phyloP scores from a whole-genome alignment of 2,797 vertebrate genomes.

The Erethizon dorsatum region DNA sequence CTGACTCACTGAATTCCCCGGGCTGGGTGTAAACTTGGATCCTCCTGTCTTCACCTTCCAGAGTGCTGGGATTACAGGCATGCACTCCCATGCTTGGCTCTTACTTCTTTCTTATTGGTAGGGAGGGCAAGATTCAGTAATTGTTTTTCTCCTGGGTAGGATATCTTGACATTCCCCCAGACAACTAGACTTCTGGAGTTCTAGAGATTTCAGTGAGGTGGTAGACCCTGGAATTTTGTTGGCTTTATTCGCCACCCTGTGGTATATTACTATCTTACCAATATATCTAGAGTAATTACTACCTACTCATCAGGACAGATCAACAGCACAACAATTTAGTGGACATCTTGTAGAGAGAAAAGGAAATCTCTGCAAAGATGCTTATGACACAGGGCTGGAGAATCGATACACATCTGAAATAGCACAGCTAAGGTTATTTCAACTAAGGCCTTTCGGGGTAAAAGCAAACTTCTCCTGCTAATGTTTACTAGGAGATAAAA shows the following conservation, averaged over 20 bases:
- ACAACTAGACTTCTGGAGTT: neutral
- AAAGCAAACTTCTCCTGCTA: neutral
- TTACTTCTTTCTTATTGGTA: neutral
- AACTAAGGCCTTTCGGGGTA: neutral
- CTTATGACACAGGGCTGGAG: neutral
- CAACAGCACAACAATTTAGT: neutral
- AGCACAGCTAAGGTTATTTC: neutral
- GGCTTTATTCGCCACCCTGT: neutral
- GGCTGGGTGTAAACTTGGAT: neutral
- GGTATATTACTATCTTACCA: neutral
- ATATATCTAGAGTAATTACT: neutral
- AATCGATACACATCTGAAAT: neutral
- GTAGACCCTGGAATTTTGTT: neutral
- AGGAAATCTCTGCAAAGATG: neutral
- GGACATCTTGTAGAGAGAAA: neutral
- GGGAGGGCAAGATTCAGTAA: neutral
- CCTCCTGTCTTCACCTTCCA: neutral
- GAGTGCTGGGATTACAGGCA: neutral
- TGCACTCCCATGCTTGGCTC: neutral
- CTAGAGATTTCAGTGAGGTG: neutral
- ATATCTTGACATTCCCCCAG: neutral
- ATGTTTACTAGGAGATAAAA: neutral
- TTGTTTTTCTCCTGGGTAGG: neutral
- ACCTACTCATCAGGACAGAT: neutral
- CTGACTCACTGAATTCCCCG: neutral